Evolutionary conservation across 2,113 vertebrate genomes (phyloP).

Genomic region (Chloebia gouldiae): DNA sequence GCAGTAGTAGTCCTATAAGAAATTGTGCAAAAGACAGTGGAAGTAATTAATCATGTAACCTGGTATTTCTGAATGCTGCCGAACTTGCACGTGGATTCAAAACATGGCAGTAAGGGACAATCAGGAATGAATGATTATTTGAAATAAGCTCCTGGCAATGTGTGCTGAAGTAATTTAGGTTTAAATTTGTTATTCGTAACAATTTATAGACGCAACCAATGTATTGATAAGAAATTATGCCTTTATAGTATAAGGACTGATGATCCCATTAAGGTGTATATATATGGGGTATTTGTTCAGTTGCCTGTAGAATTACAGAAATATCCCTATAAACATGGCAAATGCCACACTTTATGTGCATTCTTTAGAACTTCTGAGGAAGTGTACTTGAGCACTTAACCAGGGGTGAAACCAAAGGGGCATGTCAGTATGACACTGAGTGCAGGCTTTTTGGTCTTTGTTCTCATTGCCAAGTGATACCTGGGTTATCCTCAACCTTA

Average conservation of each 20-base stretch:
- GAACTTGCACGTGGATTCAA: background rate
- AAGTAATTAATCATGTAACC: background rate
- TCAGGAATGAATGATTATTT: background rate
- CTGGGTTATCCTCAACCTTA: background rate
- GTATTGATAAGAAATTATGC: background rate
- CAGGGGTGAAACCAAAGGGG: background rate
- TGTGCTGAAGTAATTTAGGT: background rate
- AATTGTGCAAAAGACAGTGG: background rate
- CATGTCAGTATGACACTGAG: accelerated
- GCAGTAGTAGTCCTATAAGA: background rate
- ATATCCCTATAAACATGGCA: background rate
- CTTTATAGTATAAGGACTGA: background rate
- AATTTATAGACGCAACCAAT: background rate
- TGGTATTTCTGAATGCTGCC: background rate
- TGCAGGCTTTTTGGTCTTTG: background rate
- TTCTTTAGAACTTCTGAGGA: background rate
- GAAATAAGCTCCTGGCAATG: background rate
- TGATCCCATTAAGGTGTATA: background rate
- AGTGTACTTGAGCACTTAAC: background rate
- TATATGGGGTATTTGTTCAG: background rate
- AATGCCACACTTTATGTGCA: background rate
- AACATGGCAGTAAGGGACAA: background rate
- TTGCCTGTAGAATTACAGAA: background rate
- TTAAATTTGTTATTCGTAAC: background rate
- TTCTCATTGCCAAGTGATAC: background rate